Percentiles rank a stretch among this genome's conserved stretches.
Evolutionary conservation across 1,140 invertebrate genomes (phyloP).

Genomic region (Cotesia typhae): DNA sequence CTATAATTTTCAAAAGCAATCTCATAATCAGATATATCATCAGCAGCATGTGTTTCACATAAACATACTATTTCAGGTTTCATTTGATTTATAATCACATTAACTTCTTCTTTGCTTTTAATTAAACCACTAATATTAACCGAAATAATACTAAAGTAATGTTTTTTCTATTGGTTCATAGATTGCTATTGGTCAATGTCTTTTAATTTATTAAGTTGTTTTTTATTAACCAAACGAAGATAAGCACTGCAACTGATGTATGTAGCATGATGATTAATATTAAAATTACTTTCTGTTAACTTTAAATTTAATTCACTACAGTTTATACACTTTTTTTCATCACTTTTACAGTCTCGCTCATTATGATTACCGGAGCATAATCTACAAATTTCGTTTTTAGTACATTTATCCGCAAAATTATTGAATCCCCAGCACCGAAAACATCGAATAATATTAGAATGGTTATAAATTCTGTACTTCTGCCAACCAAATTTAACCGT

Average conservation of each 20-base stretch:
- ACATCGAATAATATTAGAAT: conserved; percentile 22
- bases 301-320: conserved; percentile 5
- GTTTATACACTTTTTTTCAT: conserved; percentile 25
- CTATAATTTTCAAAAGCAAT: conserved; percentile 30
- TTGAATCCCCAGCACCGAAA: conserved; percentile 32
- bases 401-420: conserved; percentile 20
- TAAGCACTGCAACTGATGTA: background rate
- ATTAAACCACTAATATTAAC: background rate
- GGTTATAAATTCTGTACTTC: conserved; percentile 23
- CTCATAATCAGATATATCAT: conserved; percentile 25
- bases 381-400: conserved; percentile 16
- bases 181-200: background rate
- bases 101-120: conserved; percentile 27
- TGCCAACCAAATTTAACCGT: conserved; percentile 23
- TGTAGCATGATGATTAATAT: background rate
- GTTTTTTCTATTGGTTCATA: too few relatives aligned
- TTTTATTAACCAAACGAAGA: background rate
- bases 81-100: conserved; percentile 26
- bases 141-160: background rate
- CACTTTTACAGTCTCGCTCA: background rate
- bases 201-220: background rate
- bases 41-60: conserved; percentile 29
- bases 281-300: background rate
- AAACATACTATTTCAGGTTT: conserved; percentile 14
- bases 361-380: conserved; percentile 28